Conservation (phyloP, 2,888 invertebrate genomes). For the Anticlea derivata region DNA sequence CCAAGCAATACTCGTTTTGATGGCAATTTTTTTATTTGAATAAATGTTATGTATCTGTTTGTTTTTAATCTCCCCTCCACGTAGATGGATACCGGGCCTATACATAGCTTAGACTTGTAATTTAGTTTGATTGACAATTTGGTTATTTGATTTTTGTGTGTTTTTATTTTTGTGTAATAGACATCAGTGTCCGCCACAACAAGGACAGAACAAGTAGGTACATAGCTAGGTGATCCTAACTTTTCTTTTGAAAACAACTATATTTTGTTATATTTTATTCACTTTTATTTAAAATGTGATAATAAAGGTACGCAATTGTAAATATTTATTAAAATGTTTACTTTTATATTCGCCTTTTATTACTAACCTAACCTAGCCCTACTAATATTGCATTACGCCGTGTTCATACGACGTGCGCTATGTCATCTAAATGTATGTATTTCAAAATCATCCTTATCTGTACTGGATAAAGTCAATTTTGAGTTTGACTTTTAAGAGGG, state of each 20-base stretch:
- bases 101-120: conserved; percentile 5
- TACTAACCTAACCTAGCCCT: no score
- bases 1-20: neutral
- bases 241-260: conserved; percentile 55
- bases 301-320: conserved; percentile 66
- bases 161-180: conserved; percentile 10
- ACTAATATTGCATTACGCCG: no score
- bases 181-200: conserved; percentile 8
- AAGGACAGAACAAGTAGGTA: conserved; percentile 25
- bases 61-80: neutral
- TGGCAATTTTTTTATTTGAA: no score
- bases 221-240: conserved; percentile 49
- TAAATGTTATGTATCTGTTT: no score
- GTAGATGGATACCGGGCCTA: neutral
- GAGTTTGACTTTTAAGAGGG: no score
- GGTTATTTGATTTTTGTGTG: conserved; percentile 5
- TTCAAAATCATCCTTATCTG: no score
- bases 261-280: conserved; percentile 72
- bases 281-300: conserved; percentile 75
- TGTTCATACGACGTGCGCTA: no score
- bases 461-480: no score
- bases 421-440: no score
- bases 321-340: conserved; percentile 80
- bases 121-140: conserved; percentile 13
- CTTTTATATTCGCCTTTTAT: conserved; percentile 53